Evolutionary conservation across 2,888 invertebrate species (phyloP).

Genomic region (Poecilus cupreus): DNA sequence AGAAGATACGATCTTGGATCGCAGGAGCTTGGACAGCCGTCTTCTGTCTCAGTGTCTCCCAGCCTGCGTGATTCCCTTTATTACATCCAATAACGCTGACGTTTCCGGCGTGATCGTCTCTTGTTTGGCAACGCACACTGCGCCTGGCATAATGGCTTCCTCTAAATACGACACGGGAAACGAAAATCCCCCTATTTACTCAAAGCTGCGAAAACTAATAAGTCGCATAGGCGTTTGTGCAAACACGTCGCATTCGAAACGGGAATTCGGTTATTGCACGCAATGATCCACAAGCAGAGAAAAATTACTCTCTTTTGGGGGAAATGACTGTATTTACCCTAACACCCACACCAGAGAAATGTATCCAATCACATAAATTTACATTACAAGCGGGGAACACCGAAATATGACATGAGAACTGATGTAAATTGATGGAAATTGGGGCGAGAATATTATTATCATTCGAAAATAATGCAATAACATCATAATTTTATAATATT

Average conservation of each 20-base stretch:
- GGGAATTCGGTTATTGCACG: conserved; percentile 22
- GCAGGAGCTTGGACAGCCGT: conserved; percentile 4
- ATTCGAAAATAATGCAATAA: too few relatives aligned
- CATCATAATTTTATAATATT: too few relatives aligned
- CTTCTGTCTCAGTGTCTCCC: neutral
- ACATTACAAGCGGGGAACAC: neutral
- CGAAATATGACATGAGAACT: too few relatives aligned
- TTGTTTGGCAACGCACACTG: conserved; percentile 30
- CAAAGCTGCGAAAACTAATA: conserved; percentile 55
- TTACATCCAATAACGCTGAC: conserved; percentile 59
- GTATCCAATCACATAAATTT: neutral
- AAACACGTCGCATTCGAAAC: neutral
- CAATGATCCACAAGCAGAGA: conserved; percentile 26
- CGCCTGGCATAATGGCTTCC: conserved; percentile 42
- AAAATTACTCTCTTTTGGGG: neutral
- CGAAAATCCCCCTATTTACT: conserved; percentile 56
- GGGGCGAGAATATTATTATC: too few relatives aligned
- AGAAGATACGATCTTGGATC: conserved; percentile 10
- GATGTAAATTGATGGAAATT: too few relatives aligned
- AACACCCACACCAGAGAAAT: neutral
- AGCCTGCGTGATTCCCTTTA: conserved; percentile 51
- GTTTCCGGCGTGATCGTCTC: conserved; percentile 49
- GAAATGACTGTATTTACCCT: neutral
- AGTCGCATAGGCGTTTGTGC: conserved; percentile 47
- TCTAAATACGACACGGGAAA: conserved; percentile 39